Evolutionary conservation across 2,888 invertebrate species (phyloP), one percentile per base, ranked within the genome.

Genomic region (Brachynemurus nebulosus): DNA sequence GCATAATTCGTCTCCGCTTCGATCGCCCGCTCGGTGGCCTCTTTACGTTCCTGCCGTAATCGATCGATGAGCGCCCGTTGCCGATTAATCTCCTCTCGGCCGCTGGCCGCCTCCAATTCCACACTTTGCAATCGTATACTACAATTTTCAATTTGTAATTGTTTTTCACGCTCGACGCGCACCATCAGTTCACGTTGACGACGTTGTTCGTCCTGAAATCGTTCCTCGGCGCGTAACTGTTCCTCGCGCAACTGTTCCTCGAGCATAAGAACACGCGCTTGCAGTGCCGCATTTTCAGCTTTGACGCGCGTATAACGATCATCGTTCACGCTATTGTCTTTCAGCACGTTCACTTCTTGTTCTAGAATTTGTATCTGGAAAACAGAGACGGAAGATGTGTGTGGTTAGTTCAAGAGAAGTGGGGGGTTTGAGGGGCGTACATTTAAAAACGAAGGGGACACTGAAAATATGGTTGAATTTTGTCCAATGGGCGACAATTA

Each of bases 201-300:
- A 54, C 80, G 75, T 63, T 91, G 86, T n/a, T n/a, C 86, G n/a
- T n/a, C n/a, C n/a, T n/a, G n/a, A n/a, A n/a, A n/a, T n/a, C n/a
- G n/a, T n/a, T n/a, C 11, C 6, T 23, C 11, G 11, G 11, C 6
- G 6, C 6, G 5, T 27, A 5, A n/a, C 5, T 27, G 3, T 27
- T 27, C 75, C 60, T 91, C 90, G 57, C 88, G 70, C 38, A 86
- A 69, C 61, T 85, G 85, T 62, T 93, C 93, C 61, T 95, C 95
- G 51, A 95, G 75, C 80, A 89, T 88, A 59, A 89, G 81, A 52
- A 92, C 83, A 54, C 91, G 76, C 27, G 90, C 86, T 60, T 90
- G 89, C 33, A 93, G 72, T 45, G 86, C 84, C 2, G 90, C 88
- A 74, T 92, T 92, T 66, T 93, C 92, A 45, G 92, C 84, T 66